phyloP scores from a whole-genome alignment of 2,888 invertebrate genomes.

The Notodonta ziczac region DNA sequence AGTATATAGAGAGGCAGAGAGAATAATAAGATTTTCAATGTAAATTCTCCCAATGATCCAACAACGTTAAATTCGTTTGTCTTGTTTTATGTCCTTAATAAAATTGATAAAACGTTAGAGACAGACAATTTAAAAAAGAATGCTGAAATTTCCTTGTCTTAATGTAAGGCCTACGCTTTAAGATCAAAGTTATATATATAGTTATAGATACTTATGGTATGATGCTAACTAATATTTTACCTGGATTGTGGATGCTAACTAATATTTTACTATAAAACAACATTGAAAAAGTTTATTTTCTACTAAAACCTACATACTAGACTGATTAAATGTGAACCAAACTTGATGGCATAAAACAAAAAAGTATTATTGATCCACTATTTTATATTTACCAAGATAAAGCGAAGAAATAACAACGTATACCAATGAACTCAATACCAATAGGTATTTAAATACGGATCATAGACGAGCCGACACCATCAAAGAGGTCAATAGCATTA shows the following conservation, averaged over 20 bases:
- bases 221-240: neutral
- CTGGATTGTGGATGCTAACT: neutral
- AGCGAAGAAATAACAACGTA: neutral
- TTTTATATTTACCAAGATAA: neutral
- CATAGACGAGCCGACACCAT: constrained; percentile 43
- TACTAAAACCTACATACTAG: no score
- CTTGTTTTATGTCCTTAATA: constrained; percentile 13
- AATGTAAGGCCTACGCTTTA: constrained; percentile 1
- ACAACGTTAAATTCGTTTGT: constrained; percentile 13
- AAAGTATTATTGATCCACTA: no score
- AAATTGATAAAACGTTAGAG: constrained; percentile 9
- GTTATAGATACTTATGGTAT: neutral
- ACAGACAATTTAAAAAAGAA: constrained; percentile 9
- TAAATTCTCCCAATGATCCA: constrained; percentile 9
- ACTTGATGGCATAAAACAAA: no score
- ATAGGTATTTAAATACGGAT: constrained; percentile 37
- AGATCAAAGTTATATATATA: constrained; percentile 3
- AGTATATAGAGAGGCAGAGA: neutral
- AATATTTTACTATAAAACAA: neutral
- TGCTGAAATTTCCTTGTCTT: constrained; percentile 5
- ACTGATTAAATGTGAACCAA: no score
- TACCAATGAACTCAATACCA: constrained; percentile 25
- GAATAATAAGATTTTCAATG: constrained; percentile 2
- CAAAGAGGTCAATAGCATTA: constrained; percentile 60
- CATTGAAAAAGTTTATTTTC: neutral